A percentile compares a stretch with the other conserved stretches of the same genome.
These are phyloP conservation scores for Micromesistius poutassou DNA, from an alignment of 2,797 vertebrate genomes.

Conservation along the genomic window DNA sequence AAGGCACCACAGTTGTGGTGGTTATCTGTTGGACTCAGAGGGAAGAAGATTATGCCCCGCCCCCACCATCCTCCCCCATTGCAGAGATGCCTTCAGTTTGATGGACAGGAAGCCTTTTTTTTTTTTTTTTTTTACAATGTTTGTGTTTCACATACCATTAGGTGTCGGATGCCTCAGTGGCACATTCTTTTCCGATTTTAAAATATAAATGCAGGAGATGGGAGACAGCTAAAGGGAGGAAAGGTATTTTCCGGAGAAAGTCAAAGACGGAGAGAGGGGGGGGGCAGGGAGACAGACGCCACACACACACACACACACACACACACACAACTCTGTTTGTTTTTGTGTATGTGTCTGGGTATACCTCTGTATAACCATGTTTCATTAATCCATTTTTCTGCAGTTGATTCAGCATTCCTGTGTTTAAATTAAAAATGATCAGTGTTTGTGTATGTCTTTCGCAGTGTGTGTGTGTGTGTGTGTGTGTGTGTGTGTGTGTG, in stretches of 20 bases:
- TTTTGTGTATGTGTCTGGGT: background rate
- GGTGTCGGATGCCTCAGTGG: too few relatives aligned
- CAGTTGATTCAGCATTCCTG: background rate
- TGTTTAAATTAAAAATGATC: background rate
- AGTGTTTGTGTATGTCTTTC: constrained; percentile 1
- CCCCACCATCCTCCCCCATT: background rate
- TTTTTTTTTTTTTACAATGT: background rate
- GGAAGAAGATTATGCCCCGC: background rate
- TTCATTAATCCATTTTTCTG: background rate
- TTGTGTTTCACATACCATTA: too few relatives aligned
- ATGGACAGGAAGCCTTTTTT: background rate
- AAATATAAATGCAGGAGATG: too few relatives aligned
- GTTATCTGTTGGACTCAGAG: background rate
- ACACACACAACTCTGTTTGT: too few relatives aligned
- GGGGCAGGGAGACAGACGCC: background rate
- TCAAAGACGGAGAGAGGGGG: background rate
- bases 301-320: too few relatives aligned
- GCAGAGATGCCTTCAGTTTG: background rate
- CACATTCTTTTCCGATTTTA: too few relatives aligned
- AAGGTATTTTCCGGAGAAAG: background rate
- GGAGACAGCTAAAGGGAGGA: too few relatives aligned
- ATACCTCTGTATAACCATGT: background rate
- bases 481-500: too few relatives aligned
- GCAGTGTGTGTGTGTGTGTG: background rate
- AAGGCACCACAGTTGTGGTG: background rate